These are phyloP conservation scores for Bhutanitis thaidina DNA, from an alignment of 2,888 invertebrate genomes.

Conservation along the genomic window DNA sequence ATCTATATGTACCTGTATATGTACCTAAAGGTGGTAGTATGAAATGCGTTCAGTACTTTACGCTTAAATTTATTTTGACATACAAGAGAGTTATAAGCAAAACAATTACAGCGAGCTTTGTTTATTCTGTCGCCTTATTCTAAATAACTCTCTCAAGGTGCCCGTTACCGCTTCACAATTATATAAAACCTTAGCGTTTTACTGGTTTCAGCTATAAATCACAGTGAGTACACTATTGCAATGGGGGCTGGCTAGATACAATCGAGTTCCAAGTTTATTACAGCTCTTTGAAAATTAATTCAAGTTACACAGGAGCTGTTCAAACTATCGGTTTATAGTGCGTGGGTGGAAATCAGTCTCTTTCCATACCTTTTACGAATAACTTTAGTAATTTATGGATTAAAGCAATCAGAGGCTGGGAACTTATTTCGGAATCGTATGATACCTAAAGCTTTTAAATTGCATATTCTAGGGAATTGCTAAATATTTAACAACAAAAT, in stretches of 20 bases:
- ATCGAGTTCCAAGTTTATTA: slow-evolving; percentile 19
- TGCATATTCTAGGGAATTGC: too few relatives aligned
- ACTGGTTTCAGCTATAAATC: slow-evolving; percentile 14
- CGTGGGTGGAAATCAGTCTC: slow-evolving; percentile 16
- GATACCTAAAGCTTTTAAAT: too few relatives aligned
- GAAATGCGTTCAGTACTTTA: too few relatives aligned
- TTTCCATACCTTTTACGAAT: slow-evolving; percentile 6
- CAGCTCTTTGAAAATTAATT: slow-evolving; percentile 16
- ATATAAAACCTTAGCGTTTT: slow-evolving; percentile 16
- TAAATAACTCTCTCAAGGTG: slow-evolving; percentile 11
- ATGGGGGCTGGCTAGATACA: slow-evolving; percentile 10
- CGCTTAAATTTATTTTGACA: slow-evolving; percentile 4
- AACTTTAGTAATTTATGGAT: slow-evolving; percentile 12
- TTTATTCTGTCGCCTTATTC: slow-evolving; percentile 10
- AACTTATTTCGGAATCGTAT: not conserved
- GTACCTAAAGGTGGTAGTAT: too few relatives aligned
- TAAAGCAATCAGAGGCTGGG: not conserved
- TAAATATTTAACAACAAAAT: too few relatives aligned
- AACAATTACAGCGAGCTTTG: slow-evolving; percentile 3
- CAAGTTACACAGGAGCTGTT: slow-evolving; percentile 15
- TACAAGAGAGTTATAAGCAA: not conserved
- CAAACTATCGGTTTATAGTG: not conserved
- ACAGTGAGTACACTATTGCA: slow-evolving; percentile 12
- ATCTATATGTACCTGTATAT: too few relatives aligned
- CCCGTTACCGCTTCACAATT: slow-evolving; percentile 16